A percentile compares a stretch with the other conserved stretches of the same genome.
Evolutionary conservation across 2,113 vertebrate species (phyloP).

Genomic region (Melanocharis versteri): DNA sequence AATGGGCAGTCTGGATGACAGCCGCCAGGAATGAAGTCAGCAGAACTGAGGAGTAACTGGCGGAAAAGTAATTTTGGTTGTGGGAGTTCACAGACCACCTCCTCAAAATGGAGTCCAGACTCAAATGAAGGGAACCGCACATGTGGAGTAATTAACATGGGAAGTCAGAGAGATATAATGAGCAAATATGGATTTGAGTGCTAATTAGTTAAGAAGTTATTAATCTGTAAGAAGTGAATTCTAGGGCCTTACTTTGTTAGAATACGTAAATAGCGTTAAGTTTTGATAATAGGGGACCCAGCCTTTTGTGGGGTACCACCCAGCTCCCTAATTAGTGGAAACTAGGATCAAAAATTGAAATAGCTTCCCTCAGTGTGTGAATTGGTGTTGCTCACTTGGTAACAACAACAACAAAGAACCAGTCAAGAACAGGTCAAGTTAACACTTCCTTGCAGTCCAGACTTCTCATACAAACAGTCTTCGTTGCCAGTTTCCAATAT

Average conservation of each 20-base stretch:
- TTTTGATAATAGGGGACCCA: not conserved
- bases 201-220: not conserved
- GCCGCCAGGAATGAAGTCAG: not conserved
- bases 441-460: not conserved
- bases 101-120: not conserved
- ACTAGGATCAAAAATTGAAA: not conserved
- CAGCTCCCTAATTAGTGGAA: not conserved
- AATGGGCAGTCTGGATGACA: not conserved
- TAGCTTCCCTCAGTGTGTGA: not conserved
- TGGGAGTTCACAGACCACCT: not conserved
- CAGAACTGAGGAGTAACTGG: not conserved
- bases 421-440: not conserved
- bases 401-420: fast-evolving
- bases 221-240: not conserved
- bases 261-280: not conserved
- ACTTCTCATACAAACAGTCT: not conserved
- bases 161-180: not conserved
- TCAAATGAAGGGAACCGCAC: not conserved
- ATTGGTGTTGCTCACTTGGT: not conserved
- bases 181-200: not conserved
- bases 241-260: not conserved
- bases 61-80: not conserved
- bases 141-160: not conserved
- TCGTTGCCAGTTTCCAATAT: not conserved
- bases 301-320: not conserved